Percentiles rank a stretch among this genome's conserved stretches.
Conservation (phyloP, 2,113 vertebrate species). For the Ascaphus truei region DNA sequence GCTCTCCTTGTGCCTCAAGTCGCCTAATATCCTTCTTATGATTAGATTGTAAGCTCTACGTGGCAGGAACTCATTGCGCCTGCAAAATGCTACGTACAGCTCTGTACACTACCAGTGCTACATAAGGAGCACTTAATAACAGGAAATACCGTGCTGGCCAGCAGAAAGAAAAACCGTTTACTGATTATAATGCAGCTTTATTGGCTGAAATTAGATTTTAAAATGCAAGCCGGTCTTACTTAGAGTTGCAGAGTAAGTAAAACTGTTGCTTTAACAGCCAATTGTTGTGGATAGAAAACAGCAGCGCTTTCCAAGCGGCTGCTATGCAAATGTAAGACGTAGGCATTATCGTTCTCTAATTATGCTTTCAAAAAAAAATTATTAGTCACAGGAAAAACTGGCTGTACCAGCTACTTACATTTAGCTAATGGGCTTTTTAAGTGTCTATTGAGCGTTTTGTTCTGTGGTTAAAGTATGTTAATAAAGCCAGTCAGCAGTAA, state of each 20-base stretch:
- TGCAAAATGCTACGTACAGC: no score
- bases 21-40: no score
- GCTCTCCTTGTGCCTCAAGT: no score
- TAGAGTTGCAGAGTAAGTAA: not conserved
- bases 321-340: not conserved
- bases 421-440: slow-evolving; percentile 13
- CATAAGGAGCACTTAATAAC: no score
- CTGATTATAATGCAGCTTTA: no score
- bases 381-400: not conserved
- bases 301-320: not conserved
- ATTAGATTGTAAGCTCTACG: no score
- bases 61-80: no score
- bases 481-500: not conserved
- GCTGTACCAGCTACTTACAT: slow-evolving; percentile 1
- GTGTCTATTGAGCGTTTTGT: not conserved
- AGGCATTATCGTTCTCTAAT: not conserved
- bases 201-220: no score
- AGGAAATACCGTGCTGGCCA: no score
- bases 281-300: not conserved
- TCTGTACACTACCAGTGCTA: no score
- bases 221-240: no score
- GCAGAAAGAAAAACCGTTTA: no score
- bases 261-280: not conserved
- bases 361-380: not conserved
- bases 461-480: not conserved